Evolutionary conservation across 1,140 invertebrate species (phyloP).

Genomic region (Gryllus bimaculatus): DNA sequence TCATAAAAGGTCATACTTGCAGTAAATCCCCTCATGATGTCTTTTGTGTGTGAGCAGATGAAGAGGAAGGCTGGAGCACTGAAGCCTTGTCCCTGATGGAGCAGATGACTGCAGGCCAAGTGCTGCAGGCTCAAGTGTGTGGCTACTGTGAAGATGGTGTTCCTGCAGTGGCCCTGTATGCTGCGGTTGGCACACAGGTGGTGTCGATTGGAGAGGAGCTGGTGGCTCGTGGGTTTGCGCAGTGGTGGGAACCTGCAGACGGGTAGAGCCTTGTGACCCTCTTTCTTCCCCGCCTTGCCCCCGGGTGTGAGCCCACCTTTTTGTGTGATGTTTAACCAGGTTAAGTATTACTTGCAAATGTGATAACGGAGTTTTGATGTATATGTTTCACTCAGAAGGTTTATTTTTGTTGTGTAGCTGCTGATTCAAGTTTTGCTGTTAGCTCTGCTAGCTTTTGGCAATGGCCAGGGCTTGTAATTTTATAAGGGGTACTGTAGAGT

Average conservation of each 20-base stretch:
- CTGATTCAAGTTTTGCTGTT: background rate
- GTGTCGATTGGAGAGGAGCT: slow-evolving; percentile 57
- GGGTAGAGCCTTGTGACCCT: background rate
- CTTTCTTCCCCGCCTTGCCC: background rate
- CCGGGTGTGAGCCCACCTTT: background rate
- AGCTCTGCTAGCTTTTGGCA: background rate
- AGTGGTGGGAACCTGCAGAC: slow-evolving; percentile 38
- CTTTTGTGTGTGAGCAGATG: slow-evolving; percentile 18
- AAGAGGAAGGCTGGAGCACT: slow-evolving; percentile 52
- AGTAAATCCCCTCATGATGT: slow-evolving; percentile 7
- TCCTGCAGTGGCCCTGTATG: slow-evolving; percentile 69
- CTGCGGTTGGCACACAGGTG: slow-evolving; percentile 58
- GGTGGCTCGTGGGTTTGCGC: slow-evolving; percentile 53
- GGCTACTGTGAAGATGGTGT: slow-evolving; percentile 66
- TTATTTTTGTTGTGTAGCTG: slow-evolving; percentile 5
- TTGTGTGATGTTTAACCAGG: background rate
- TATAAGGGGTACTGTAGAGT: background rate
- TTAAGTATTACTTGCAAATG: slow-evolving; percentile 2
- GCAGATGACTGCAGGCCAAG: slow-evolving; percentile 62
- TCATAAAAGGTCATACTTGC: no score
- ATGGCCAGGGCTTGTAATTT: background rate
- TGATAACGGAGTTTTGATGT: slow-evolving; percentile 1
- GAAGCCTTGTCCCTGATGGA: slow-evolving; percentile 66
- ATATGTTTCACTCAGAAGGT: background rate
- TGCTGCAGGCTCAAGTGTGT: slow-evolving; percentile 79